phyloP scores from a whole-genome alignment of 2,113 vertebrate genomes.

The Brachyhypopomus gauderio region DNA sequence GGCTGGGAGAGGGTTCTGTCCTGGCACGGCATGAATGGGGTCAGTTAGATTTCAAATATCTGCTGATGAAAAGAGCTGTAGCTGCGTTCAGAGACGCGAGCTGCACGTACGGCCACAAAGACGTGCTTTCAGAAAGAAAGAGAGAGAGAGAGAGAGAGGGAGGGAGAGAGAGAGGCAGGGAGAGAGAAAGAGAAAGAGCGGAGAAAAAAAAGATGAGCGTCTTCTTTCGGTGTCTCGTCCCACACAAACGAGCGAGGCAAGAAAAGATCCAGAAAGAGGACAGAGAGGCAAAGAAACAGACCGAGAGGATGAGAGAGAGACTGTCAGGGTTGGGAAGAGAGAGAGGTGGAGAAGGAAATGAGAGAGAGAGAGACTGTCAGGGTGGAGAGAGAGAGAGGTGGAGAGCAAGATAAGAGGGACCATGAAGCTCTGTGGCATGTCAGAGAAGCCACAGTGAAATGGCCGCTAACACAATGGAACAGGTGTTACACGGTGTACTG shows the following conservation, averaged over 20 bases:
- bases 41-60: slow-evolving; percentile 80
- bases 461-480: slow-evolving; percentile 76
- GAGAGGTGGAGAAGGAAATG: slow-evolving; percentile 22
- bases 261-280: slow-evolving; percentile 29
- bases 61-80: slow-evolving; percentile 74
- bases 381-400: slow-evolving; percentile 11
- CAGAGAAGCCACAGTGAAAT: slow-evolving; percentile 69
- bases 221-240: slow-evolving; percentile 41
- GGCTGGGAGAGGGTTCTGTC: slow-evolving; percentile 59
- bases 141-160: slow-evolving; percentile 11
- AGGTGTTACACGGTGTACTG: slow-evolving; percentile 77
- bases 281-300: not conserved
- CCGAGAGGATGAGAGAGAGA: not conserved
- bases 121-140: slow-evolving; percentile 68
- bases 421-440: slow-evolving; percentile 58
- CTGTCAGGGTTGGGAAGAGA: not conserved
- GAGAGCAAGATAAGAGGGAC: slow-evolving; percentile 30
- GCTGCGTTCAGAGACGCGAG: slow-evolving; percentile 70
- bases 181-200: slow-evolving; percentile 25
- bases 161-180: slow-evolving; percentile 44
- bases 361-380: slow-evolving; percentile 16
- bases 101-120: slow-evolving; percentile 75
- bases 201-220: slow-evolving; percentile 5
- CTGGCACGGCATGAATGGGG: slow-evolving; percentile 78
- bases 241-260: slow-evolving; percentile 32